phyloP scores from a whole-genome alignment of 1,140 invertebrate species.

The Pogonomyrmex barbatus region DNA sequence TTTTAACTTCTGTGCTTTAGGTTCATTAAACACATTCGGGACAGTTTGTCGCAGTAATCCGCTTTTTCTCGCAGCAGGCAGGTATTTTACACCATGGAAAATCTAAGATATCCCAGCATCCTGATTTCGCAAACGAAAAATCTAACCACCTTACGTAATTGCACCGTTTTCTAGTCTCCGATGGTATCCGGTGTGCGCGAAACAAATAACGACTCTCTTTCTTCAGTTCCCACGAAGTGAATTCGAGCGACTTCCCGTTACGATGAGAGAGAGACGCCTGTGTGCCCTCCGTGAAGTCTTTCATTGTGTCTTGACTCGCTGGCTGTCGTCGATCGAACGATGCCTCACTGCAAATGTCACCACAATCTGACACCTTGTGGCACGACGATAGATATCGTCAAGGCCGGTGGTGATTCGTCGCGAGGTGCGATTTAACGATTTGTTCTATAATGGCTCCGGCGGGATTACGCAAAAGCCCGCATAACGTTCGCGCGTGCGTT shows the following conservation, averaged over 20 bases:
- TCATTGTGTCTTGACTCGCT: conserved; percentile 21
- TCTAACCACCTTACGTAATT: conserved; percentile 32
- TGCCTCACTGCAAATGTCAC: neutral
- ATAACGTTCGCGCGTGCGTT: neutral
- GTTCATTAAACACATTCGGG: neutral
- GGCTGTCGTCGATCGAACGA: conserved; percentile 42
- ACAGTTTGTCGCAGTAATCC: neutral
- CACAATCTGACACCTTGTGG: conserved; percentile 31
- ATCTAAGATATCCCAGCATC: conserved; percentile 9
- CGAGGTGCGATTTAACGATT: neutral
- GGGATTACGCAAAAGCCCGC: neutral
- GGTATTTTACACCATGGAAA: neutral
- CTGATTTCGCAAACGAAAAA: conserved; percentile 35
- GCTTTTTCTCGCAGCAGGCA: too few species aligned
- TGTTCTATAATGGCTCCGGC: neutral
- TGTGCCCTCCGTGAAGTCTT: conserved; percentile 28
- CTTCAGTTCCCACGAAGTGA: conserved; percentile 73
- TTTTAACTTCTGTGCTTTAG: neutral
- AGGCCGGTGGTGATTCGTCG: conserved; percentile 32
- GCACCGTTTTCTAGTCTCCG: conserved; percentile 49
- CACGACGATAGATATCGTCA: conserved; percentile 24
- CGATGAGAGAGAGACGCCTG: conserved; percentile 57
- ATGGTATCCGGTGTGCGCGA: conserved; percentile 46
- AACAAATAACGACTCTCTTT: conserved; percentile 63
- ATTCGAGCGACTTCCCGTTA: conserved; percentile 74